These are phyloP conservation scores for Bradynema listronoti DNA, from an alignment of 1,140 invertebrate species.

Conservation along the genomic window DNA sequence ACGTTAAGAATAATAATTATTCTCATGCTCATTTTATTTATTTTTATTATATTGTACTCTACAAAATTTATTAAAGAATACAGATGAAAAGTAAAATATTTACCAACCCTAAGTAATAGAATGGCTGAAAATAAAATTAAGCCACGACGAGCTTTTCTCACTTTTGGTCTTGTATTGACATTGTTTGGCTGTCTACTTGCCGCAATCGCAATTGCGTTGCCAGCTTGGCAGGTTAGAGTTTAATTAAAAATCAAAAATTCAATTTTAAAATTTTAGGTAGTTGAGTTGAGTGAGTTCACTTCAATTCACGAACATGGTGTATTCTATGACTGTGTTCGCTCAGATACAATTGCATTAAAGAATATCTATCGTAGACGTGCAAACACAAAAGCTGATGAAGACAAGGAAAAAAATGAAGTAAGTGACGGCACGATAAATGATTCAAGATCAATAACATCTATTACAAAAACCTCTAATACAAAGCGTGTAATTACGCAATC, in stretches of 20 bases:
- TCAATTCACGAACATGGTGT: constrained; percentile 45
- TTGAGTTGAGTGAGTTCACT: constrained; percentile 40
- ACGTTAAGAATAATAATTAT: neutral
- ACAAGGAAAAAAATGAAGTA: neutral
- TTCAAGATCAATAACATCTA: too few species aligned
- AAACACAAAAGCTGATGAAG: neutral
- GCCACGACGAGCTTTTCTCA: constrained; percentile 31
- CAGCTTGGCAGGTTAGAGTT: constrained; percentile 37
- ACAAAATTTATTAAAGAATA: neutral
- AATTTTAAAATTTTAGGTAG: constrained; percentile 21
- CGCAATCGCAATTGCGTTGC: constrained; percentile 27
- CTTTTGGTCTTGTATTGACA: constrained; percentile 28
- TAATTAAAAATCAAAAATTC: constrained; percentile 15
- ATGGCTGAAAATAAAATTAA: too few species aligned
- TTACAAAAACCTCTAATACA: neutral
- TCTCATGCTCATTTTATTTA: neutral
- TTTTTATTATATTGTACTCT: constrained; percentile 1
- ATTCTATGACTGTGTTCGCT: constrained; percentile 47
- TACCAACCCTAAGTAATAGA: neutral
- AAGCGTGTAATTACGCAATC: neutral
- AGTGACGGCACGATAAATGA: neutral
- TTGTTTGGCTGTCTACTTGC: constrained; percentile 38
- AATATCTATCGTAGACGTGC: neutral
- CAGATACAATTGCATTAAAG: constrained; percentile 25
- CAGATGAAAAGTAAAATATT: neutral